phyloP scores from a whole-genome alignment of 1,140 invertebrate genomes.

The Drosophila tsacasi region DNA sequence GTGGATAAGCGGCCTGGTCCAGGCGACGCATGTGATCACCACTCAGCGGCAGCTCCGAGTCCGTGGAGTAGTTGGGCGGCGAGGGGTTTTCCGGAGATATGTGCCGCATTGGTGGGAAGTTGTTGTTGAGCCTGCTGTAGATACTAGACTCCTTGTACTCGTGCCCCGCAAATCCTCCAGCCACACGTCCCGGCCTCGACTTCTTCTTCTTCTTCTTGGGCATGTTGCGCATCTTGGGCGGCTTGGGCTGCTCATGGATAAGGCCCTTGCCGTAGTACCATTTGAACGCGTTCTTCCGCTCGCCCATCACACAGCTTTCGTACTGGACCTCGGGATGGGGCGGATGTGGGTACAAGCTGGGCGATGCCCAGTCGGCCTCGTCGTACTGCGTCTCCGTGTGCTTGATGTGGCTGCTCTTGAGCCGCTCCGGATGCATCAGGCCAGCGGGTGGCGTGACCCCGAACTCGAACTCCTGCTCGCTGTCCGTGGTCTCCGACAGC shows the following conservation, averaged over 20 bases:
- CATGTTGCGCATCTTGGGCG: constrained; percentile 49
- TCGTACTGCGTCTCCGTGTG: constrained; percentile 72
- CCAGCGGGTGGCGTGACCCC: constrained; percentile 82
- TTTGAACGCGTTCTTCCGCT: constrained; percentile 37
- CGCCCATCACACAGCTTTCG: constrained; percentile 56
- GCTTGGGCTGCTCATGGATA: constrained; percentile 54
- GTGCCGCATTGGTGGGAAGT: not conserved
- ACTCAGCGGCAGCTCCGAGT: constrained; percentile 14
- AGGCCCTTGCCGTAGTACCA: constrained; percentile 69
- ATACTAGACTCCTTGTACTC: not conserved
- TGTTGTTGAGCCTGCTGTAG: constrained; percentile 9
- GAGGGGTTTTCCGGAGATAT: not conserved
- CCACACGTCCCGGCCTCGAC: constrained; percentile 8
- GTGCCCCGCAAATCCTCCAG: constrained; percentile 27
- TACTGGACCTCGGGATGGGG: constrained; percentile 62
- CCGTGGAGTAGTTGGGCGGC: not conserved
- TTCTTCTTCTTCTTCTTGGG: constrained; percentile 41
- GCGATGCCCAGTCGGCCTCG: constrained; percentile 70
- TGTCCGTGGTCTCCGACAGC: constrained; percentile 74
- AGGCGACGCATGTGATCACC: constrained; percentile 38
- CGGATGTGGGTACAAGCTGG: constrained; percentile 54
- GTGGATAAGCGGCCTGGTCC: constrained; percentile 44
- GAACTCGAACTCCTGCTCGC: constrained; percentile 78
- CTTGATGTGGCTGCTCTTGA: constrained; percentile 48
- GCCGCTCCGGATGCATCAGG: constrained; percentile 65